Evolutionary conservation across 2,113 vertebrate species (phyloP).

Genomic region (Pagrus major): DNA sequence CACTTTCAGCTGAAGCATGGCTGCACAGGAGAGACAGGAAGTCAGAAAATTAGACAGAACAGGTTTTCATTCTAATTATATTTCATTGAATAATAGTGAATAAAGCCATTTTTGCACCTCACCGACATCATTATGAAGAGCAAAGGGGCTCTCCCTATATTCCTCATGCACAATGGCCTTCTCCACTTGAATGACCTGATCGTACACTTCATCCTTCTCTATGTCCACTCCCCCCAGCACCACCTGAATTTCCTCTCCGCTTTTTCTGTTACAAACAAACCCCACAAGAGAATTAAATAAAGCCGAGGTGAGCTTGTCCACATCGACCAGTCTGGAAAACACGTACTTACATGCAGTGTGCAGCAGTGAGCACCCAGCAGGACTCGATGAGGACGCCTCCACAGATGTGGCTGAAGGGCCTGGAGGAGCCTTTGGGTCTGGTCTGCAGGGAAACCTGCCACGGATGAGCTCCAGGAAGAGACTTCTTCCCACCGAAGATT

Average conservation of each 20-base stretch:
- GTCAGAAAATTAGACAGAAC: too few relatives aligned
- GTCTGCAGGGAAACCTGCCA: conserved; percentile 91
- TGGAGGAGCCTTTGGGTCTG: background rate
- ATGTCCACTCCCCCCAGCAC: conserved; percentile 87
- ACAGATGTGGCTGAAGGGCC: conserved; percentile 80
- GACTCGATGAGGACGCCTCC: conserved; percentile 88
- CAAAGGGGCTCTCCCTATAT: conserved; percentile 60
- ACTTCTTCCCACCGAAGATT: conserved; percentile 90
- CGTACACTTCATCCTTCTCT: conserved; percentile 77
- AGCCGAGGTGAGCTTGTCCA: background rate
- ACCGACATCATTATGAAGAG: conserved; percentile 88
- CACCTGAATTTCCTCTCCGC: conserved; percentile 76
- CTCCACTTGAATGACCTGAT: conserved; percentile 87
- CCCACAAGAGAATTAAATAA: background rate
- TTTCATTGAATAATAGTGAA: background rate
- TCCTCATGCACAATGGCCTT: conserved; percentile 79
- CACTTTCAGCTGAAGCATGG: conserved; percentile 86
- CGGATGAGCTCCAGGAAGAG: conserved; percentile 87
- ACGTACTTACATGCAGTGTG: conserved; percentile 88
- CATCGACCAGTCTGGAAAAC: background rate
- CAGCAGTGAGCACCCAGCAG: conserved; percentile 94
- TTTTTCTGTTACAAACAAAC: conserved; percentile 13
- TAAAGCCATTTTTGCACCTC: background rate
- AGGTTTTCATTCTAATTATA: background rate
- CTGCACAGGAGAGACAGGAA: conserved; percentile 62